Evolutionary conservation across 2,113 vertebrate species (phyloP), one percentile per base, ranked within the genome.

Genomic region (Phaetusa simplex): DNA sequence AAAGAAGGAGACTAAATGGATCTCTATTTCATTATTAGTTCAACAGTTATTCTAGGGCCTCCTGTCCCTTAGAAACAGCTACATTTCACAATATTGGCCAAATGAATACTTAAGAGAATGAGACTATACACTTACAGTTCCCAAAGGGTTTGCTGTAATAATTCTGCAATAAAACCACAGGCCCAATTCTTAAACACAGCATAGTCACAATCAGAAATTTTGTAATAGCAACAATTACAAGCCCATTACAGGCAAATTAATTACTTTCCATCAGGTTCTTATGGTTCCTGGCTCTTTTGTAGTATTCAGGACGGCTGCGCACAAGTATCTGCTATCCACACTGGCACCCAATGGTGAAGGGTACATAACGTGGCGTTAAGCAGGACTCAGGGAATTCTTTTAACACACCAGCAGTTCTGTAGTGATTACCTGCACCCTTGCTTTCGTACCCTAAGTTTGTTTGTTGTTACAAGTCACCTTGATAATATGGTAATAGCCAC

Each of bases 101-200:
- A 84, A 93, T 34, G 53, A 93, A 92, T 73, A 78, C 90, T 93
- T 93, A 76, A 55, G 70, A 94, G 80, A 96, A 92, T 59, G 62
- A 78, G 69, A 61, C 64, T 92, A 56, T 45, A 86, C 2, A 4
- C 50, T 66, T 67, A 83, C 67, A 89, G 82, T 43, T 65, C 92
- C 88, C 92, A 95, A 94, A 94, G 90, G 72, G 38, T 73, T 95
- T 91, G 83, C 65, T 96, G 82, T 49, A 94, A 86, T 97, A 95
- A 95, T 90, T 95, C 43, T 80, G 90, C 91, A 97, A 96, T 97
- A 96, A 97, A 97, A 97, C 96, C 95, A 84, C 95, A 97, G 84
- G 93, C 81, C 72, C 86, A 82, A 17, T 91, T 96, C 86, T 97
- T 97, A 95, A 97, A 96, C 69, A 97, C 93, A 96, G 83, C 52